Conservation (phyloP, 2,888 invertebrate genomes). For the Therioaphis trifolii region DNA sequence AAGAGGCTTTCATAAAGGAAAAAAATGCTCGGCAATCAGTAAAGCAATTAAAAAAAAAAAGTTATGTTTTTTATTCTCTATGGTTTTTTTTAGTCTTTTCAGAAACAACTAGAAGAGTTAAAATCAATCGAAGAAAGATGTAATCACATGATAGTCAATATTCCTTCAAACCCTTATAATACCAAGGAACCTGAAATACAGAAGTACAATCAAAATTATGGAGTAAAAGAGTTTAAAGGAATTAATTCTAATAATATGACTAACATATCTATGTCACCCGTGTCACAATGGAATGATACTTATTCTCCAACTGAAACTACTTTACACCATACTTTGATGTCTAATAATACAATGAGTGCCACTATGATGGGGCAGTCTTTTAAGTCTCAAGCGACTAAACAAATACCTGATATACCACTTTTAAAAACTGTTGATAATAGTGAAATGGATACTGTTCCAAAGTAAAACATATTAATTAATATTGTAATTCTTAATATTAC, state of each 20-base stretch:
- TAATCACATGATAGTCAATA: constrained; percentile 46
- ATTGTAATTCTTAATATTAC: constrained; percentile 13
- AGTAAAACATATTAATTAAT: constrained; percentile 40
- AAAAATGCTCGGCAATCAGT: constrained; percentile 30
- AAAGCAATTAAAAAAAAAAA: not conserved
- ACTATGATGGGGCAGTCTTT: constrained; percentile 40
- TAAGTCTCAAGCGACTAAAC: constrained; percentile 40
- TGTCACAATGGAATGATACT: constrained; percentile 26
- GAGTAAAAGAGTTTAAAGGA: constrained; percentile 21
- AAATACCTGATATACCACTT: constrained; percentile 29
- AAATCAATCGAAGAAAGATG: constrained; percentile 45
- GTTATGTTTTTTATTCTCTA: not conserved
- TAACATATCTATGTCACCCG: constrained; percentile 42
- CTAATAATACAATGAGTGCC: constrained; percentile 28
- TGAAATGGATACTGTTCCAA: constrained; percentile 63
- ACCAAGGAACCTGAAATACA: constrained; percentile 14
- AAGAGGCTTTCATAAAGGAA: constrained; percentile 26
- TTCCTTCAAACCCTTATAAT: not conserved
- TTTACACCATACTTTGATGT: constrained; percentile 9
- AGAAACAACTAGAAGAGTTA: constrained; percentile 42
- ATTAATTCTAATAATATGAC: constrained; percentile 35
- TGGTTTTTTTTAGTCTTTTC: constrained; percentile 40
- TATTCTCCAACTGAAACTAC: constrained; percentile 8
- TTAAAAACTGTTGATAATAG: constrained; percentile 50
- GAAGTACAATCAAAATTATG: constrained; percentile 20